Evolutionary conservation across 2,113 vertebrate genomes (phyloP), one percentile per base, ranked within the genome.

Genomic region (Pseudorectes ferrugineus): DNA sequence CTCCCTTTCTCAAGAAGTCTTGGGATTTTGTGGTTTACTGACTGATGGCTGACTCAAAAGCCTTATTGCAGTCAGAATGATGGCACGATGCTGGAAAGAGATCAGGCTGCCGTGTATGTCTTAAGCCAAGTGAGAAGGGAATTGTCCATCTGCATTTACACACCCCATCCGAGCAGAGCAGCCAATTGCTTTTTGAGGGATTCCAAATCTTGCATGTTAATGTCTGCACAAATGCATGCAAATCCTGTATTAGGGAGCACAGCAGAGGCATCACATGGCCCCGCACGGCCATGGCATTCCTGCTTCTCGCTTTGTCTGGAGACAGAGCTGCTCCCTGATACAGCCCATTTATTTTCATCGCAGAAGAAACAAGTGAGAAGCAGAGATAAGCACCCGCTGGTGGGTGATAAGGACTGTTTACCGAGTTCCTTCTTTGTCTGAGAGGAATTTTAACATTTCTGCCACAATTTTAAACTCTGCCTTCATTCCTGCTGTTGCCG

Each of bases 281-380:
- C 0, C 3, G 55, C 40, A 4, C 0, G n/a, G 79, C 89, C 8
- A 0, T 58, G 67, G 63, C 79, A 23, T 78, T 84, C 19, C 6
- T 65, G 54, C 76, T 79, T 36, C 68, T 80, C 0, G 2, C 57
- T 24, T 92, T 91, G 79, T 92, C 75, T 90, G 82, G 93, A 59
- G 85, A 80, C 3, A 0, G 87, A 78, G 76, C 89, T 94, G 88
- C 93, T 94, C 78, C 80, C 68, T 92, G 85, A 89, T 48, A 70
- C 74, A 82, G 58, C 88, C 92, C 68, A 70, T 92, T 94, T 79
- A 82, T 95, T 94, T 80, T 59, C 91, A 80, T 94, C 95, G 73
- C 87, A 76, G 84, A 92, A 95, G 89, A 94, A 91, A 78, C 88
- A 89, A 95, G 66, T 90, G 96, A 95, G 94, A 92, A 96, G 87